Evolutionary conservation across 2,113 vertebrate genomes (phyloP).

Genomic region (Oxygymnocypris stewartii): DNA sequence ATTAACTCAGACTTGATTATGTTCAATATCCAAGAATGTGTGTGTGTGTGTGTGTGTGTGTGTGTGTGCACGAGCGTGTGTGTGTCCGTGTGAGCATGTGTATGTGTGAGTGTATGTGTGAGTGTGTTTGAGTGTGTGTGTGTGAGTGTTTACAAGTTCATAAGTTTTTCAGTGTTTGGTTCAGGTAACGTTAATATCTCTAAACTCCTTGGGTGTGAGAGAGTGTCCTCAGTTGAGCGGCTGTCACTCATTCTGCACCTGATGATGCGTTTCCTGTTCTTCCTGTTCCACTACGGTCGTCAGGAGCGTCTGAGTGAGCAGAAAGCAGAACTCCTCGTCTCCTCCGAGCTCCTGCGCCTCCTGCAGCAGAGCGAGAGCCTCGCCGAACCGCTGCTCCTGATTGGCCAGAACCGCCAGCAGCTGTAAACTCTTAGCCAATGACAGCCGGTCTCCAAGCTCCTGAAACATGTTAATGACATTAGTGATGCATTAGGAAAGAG

Average conservation of each 20-base stretch:
- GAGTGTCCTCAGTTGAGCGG: neutral
- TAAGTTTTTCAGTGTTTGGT: too few relatives aligned
- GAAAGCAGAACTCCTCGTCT: constrained; percentile 80
- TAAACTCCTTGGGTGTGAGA: too few relatives aligned
- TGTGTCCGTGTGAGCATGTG: too few relatives aligned
- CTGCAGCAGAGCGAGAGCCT: constrained; percentile 76
- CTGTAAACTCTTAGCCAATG: constrained; percentile 72
- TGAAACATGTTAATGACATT: constrained; percentile 49
- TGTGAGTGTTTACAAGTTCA: too few relatives aligned
- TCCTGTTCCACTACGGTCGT: constrained; percentile 67
- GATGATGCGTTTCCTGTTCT: constrained; percentile 52
- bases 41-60: too few relatives aligned
- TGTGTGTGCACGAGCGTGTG: too few relatives aligned
- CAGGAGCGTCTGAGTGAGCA: constrained; percentile 69
- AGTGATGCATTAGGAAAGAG: neutral
- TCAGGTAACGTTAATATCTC: too few relatives aligned
- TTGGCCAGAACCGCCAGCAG: constrained; percentile 79
- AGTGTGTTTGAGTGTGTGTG: too few relatives aligned
- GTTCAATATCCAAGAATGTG: too few relatives aligned
- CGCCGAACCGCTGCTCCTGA: constrained; percentile 74
- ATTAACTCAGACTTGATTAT: too few relatives aligned
- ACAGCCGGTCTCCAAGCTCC: constrained; percentile 71
- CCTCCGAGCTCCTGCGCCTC: constrained; percentile 77
- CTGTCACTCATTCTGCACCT: constrained; percentile 66
- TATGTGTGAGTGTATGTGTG: too few relatives aligned